These are phyloP conservation scores for Biston stratarius DNA, from an alignment of 2,888 invertebrate species.

Conservation along the genomic window DNA sequence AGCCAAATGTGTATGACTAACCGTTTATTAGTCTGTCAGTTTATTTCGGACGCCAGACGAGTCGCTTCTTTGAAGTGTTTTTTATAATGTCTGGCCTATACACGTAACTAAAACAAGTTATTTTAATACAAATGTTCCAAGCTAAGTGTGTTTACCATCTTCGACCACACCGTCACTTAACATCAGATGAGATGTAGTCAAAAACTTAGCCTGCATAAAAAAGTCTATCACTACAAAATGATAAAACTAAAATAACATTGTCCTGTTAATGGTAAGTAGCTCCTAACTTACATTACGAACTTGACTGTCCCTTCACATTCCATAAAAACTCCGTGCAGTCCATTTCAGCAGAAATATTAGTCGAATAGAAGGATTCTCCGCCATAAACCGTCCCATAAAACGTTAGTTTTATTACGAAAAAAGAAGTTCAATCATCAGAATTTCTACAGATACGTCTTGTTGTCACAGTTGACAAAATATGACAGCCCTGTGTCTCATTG, in stretches of 20 bases:
- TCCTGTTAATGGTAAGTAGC: neutral
- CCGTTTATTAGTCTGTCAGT: neutral
- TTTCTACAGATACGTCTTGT: conserved; percentile 12
- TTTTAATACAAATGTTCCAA: neutral
- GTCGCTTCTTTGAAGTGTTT: neutral
- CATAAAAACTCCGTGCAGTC: conserved; percentile 28
- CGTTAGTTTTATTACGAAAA: conserved; percentile 32
- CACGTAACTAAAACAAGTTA: too few relatives aligned
- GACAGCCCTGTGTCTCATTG: neutral
- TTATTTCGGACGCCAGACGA: conserved; percentile 5
- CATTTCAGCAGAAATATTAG: conserved; percentile 26
- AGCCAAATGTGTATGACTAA: neutral
- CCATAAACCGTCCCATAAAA: conserved; percentile 25
- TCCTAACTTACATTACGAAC: conserved; percentile 11
- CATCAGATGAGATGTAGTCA: too few relatives aligned
- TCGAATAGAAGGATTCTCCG: conserved; percentile 18
- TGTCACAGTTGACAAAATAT: conserved; percentile 2
- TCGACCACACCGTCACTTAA: too few relatives aligned
- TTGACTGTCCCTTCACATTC: conserved; percentile 4
- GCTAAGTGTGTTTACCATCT: too few relatives aligned
- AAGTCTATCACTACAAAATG: too few relatives aligned
- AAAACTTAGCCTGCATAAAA: too few relatives aligned
- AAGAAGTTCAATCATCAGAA: conserved; percentile 33
- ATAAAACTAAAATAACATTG: too few relatives aligned
- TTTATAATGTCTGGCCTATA: conserved; percentile 10